These are phyloP conservation scores for Forbesichthys agassizii DNA, from an alignment of 2,113 vertebrate genomes.

Conservation along the genomic window DNA sequence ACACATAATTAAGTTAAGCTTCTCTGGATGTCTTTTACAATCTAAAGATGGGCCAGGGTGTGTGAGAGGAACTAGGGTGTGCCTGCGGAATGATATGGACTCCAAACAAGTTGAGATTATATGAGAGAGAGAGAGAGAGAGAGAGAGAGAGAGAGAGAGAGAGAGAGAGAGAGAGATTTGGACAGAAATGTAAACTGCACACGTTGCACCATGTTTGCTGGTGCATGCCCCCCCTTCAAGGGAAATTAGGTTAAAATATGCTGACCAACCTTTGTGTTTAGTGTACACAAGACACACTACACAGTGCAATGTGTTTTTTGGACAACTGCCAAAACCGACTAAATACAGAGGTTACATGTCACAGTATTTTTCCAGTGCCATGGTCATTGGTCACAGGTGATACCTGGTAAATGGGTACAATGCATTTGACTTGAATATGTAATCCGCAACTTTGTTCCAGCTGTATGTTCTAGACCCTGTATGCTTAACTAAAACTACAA, in stretches of 20 bases:
- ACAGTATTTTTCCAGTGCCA: background rate
- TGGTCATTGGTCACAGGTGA: background rate
- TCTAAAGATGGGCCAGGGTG: background rate
- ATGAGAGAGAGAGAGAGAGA: background rate
- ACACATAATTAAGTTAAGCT: too few relatives aligned
- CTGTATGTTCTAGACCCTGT: background rate
- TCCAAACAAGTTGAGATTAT: too few relatives aligned
- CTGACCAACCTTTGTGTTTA: slow-evolving; percentile 11
- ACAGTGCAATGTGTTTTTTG: background rate
- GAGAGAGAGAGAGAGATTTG: too few relatives aligned
- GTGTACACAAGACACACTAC: slow-evolving; percentile 26
- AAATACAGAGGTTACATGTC: too few relatives aligned
- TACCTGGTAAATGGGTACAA: background rate
- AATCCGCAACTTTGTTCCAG: background rate
- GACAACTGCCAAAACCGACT: too few relatives aligned
- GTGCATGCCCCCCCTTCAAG: too few relatives aligned
- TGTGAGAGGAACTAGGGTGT: slow-evolving; percentile 1
- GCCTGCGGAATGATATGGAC: background rate
- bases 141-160: too few relatives aligned
- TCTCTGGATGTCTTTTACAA: background rate
- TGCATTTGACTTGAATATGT: background rate
- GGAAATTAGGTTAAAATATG: too few relatives aligned
- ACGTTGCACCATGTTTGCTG: too few relatives aligned
- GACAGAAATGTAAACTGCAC: too few relatives aligned
- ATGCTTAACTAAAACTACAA: too few relatives aligned